Percentiles rank a stretch among this genome's conserved stretches.
phyloP scores from a whole-genome alignment of 2,113 vertebrate species.

The Sylvicapra grimmia region DNA sequence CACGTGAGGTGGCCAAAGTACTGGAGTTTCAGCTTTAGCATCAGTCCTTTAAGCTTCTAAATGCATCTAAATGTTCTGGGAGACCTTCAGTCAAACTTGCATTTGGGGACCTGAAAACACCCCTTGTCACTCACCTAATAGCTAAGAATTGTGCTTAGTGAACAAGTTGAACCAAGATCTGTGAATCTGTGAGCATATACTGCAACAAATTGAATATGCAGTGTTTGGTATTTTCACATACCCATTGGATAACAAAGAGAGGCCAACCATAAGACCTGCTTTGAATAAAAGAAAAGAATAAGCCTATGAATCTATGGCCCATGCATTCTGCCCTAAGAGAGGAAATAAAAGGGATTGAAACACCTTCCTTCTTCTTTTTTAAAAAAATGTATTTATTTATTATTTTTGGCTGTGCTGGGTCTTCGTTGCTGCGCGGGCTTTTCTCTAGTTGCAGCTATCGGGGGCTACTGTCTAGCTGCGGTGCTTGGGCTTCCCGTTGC shows the following conservation, averaged over 20 bases:
- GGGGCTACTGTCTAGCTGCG: accelerated
- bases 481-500: background rate
- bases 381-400: background rate
- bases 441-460: background rate
- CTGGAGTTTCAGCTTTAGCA: too few species aligned
- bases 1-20: too few species aligned
- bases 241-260: background rate
- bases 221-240: background rate
- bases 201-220: background rate
- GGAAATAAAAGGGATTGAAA: background rate
- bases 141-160: background rate
- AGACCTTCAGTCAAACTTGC: background rate
- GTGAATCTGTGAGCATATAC: background rate
- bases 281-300: background rate
- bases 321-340: background rate
- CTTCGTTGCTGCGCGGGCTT: background rate
- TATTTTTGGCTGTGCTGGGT: background rate
- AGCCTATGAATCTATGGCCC: background rate
- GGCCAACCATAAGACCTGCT: background rate
- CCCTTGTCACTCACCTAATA: background rate
- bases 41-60: background rate
- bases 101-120: background rate
- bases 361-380: background rate
- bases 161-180: background rate
- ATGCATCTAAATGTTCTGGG: background rate